A percentile compares a stretch with the other conserved stretches of the same genome.
Evolutionary conservation across 2,113 vertebrate genomes (phyloP).

Genomic region (Perognathus longimembris): DNA sequence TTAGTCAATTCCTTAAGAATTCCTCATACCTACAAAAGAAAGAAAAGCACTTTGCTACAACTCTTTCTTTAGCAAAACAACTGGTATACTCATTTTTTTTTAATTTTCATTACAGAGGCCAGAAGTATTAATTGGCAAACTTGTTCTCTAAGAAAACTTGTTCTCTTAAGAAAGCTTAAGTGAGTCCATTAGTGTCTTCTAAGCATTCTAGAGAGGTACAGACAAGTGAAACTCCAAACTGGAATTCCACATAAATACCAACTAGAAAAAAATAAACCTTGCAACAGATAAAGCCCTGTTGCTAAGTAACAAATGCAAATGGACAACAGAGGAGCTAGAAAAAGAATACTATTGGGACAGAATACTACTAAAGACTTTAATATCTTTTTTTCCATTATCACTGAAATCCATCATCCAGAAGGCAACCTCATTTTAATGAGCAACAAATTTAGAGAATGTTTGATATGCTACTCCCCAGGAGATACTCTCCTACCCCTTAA

Average conservation of each 20-base stretch:
- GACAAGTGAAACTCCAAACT: conserved; percentile 12
- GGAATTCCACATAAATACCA: neutral
- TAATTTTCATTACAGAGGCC: neutral
- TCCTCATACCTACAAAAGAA: conserved; percentile 27
- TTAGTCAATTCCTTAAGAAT: too few relatives aligned
- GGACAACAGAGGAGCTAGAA: neutral
- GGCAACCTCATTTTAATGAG: conserved; percentile 47
- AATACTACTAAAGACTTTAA: neutral
- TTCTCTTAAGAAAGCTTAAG: conserved; percentile 43
- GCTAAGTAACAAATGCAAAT: neutral
- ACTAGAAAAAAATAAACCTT: conserved; percentile 37
- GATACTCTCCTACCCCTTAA: neutral
- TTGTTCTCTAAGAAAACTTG: conserved; percentile 39
- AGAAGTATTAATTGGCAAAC: neutral
- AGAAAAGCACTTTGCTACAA: neutral
- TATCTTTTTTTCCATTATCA: too few relatives aligned
- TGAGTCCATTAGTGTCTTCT: conserved; percentile 26
- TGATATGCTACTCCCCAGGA: conserved; percentile 24
- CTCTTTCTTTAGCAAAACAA: conserved; percentile 42
- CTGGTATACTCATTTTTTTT: conserved; percentile 48
- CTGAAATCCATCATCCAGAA: neutral
- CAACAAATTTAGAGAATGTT: conserved; percentile 41
- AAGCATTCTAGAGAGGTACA: conserved; percentile 25
- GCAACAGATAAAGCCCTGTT: conserved; percentile 48
- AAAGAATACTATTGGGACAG: neutral